Conservation (phyloP, 2,888 invertebrate genomes). For the Yponomeuta cagnagella region DNA sequence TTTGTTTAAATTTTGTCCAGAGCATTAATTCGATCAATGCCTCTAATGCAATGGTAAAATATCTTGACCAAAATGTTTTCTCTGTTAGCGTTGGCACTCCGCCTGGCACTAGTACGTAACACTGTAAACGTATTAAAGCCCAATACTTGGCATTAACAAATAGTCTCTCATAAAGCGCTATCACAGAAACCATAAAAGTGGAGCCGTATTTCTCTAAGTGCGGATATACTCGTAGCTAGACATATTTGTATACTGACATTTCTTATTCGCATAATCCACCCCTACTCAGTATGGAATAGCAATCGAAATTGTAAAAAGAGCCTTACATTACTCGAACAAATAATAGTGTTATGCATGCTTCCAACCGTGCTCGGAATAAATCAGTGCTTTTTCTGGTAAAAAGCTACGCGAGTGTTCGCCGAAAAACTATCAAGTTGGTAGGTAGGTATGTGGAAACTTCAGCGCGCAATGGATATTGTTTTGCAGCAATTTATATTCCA, state of each 20-base stretch:
- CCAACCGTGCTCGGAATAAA: conserved; percentile 35
- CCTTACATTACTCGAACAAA: conserved; percentile 33
- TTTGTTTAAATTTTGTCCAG: neutral
- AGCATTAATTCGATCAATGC: neutral
- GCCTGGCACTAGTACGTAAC: conserved; percentile 30
- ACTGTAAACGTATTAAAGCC: conserved; percentile 38
- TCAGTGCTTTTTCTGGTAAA: conserved; percentile 23
- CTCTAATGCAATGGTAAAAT: conserved; percentile 8
- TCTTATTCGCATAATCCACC: conserved; percentile 42
- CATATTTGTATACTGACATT: conserved; percentile 6
- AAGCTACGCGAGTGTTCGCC: neutral
- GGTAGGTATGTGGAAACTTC: conserved; percentile 8
- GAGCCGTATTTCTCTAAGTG: conserved; percentile 19
- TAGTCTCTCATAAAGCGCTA: conserved; percentile 33
- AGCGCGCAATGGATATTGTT: conserved; percentile 17
- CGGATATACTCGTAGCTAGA: neutral
- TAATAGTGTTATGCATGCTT: conserved; percentile 35
- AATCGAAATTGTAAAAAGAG: conserved; percentile 31
- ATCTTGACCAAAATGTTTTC: conserved; percentile 1
- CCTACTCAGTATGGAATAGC: conserved; percentile 27
- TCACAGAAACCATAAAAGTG: conserved; percentile 26
- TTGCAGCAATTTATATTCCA: conserved; percentile 29
- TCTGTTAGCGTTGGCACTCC: conserved; percentile 37
- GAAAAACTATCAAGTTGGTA: neutral
- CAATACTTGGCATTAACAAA: conserved; percentile 42